Evolutionary conservation across 2,113 vertebrate genomes (phyloP).

Genomic region (Chauna torquata): DNA sequence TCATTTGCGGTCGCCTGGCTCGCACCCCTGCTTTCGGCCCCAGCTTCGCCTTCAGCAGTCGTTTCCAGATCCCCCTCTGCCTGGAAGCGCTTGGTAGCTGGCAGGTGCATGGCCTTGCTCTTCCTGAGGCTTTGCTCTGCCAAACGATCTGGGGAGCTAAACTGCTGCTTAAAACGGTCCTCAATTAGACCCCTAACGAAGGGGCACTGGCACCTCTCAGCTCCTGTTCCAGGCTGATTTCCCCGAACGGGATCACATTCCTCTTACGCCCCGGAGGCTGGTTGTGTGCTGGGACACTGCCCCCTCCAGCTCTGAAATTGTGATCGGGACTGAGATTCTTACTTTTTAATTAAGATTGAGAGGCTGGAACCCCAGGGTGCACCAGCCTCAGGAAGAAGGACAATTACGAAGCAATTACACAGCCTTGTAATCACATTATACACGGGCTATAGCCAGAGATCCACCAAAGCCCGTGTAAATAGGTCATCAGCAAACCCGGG

Average conservation of each 20-base stretch:
- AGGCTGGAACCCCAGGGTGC: slow-evolving; percentile 28
- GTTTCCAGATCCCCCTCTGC: not conserved
- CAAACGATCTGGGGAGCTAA: not conserved
- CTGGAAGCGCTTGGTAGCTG: not conserved
- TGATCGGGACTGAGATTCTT: not conserved
- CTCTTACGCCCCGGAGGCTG: not conserved
- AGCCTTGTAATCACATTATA: slow-evolving; percentile 50
- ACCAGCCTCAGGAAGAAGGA: slow-evolving; percentile 27
- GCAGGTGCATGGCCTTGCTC: not conserved
- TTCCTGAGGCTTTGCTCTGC: not conserved
- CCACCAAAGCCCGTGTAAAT: slow-evolving; percentile 4
- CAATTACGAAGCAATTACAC: slow-evolving; percentile 41
- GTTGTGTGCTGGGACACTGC: not conserved
- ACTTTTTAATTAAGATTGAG: slow-evolving; percentile 53
- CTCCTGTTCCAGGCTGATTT: not conserved
- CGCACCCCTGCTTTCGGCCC: not conserved
- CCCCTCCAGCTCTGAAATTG: not conserved
- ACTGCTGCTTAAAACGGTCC: not conserved
- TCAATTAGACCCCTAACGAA: not conserved
- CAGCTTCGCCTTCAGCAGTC: not conserved
- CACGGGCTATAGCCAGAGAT: not conserved
- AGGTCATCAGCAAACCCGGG: not conserved
- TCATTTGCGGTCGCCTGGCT: not conserved
- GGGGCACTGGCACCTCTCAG: not conserved
- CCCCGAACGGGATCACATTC: not conserved